A percentile compares a stretch with the other conserved stretches of the same genome.
Conservation (phyloP, 2,888 invertebrate species). For the Lithophane socia region DNA sequence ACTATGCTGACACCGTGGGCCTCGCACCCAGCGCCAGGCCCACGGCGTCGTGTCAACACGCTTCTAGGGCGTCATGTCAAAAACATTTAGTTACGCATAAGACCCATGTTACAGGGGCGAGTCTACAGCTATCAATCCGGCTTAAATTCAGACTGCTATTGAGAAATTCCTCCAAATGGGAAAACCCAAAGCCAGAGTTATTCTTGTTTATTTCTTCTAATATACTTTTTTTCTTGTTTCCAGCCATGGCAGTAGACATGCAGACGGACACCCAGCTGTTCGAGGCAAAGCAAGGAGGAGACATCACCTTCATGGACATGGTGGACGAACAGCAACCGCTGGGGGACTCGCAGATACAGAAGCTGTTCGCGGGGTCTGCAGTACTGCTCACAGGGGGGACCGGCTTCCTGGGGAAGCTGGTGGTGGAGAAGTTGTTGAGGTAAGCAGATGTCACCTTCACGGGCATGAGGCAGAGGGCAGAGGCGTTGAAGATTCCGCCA, state of each 20-base stretch:
- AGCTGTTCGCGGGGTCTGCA: slow-evolving; percentile 80
- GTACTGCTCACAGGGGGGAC: slow-evolving; percentile 97
- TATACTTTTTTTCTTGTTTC: neutral
- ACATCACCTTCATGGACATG: slow-evolving; percentile 87
- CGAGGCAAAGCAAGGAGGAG: slow-evolving; percentile 82
- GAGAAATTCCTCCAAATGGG: too few relatives aligned
- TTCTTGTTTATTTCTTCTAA: neutral
- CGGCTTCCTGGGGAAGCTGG: slow-evolving; percentile 98
- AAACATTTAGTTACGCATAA: neutral
- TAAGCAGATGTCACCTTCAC: slow-evolving; percentile 51
- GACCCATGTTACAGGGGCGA: neutral
- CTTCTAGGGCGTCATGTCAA: too few relatives aligned
- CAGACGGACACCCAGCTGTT: slow-evolving; percentile 51
- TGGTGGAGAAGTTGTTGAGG: slow-evolving; percentile 97
- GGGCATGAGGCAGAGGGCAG: neutral
- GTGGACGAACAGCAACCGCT: slow-evolving; percentile 74
- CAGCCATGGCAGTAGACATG: slow-evolving; percentile 53
- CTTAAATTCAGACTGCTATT: neutral
- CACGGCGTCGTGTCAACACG: too few relatives aligned
- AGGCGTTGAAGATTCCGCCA: neutral
- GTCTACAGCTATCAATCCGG: neutral
- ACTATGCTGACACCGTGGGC: too few relatives aligned
- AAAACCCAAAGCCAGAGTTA: neutral
- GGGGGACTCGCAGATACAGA: slow-evolving; percentile 84
- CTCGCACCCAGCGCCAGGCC: too few relatives aligned